Evolutionary conservation across 2,888 invertebrate species (phyloP), one percentile per base, ranked within the genome.

Genomic region (Isoperla grammatica): DNA sequence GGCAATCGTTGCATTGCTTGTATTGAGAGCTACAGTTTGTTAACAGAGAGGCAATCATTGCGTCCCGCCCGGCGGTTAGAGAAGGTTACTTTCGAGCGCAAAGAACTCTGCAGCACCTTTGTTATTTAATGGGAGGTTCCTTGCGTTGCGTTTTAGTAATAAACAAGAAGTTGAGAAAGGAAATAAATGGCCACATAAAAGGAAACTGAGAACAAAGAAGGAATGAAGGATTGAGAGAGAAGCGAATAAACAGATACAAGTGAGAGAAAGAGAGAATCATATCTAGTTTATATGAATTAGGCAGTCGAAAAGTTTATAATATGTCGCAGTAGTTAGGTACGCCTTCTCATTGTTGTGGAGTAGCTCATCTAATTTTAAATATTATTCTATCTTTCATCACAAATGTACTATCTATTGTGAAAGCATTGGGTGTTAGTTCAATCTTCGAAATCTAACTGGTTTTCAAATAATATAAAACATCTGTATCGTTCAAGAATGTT

Each of bases 311-410:
- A 53, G 53, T 53, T 53, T 53, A 39, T 53, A 53, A 53, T 53
- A 53, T 53, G 53, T 53, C 53, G 53, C 39, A 53, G 53, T 53
- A 53, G 53, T 53, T 53, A 53, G 37, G 53, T 39, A 35, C 37
- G 43, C 37, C 20, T 39, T 37, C 17, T 37, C 37, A 37, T 53
- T 53, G 53, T 53, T 37, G 37, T 37, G 29, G 15, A 15, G 15
- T 39, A 39, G n/a, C 53, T 37, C 53, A 39, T 53, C 53, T 53
- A 53, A 37, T 53, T 53, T 53, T 53, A 53, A 53, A 53, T 53
- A 53, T 53, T 53, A 53, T 53, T 53, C 37, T 53, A 53, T 53
- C 53, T 53, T 37, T 39, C 20, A 37, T 39, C 19, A 12, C 20
- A 9, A 19, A 11, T 9, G 53, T 53, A 39, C 12, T 50, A 53